Percentiles rank a stretch among this genome's conserved stretches.
phyloP scores from a whole-genome alignment of 1,140 invertebrate species.

The Aphelenchoides besseyi region DNA sequence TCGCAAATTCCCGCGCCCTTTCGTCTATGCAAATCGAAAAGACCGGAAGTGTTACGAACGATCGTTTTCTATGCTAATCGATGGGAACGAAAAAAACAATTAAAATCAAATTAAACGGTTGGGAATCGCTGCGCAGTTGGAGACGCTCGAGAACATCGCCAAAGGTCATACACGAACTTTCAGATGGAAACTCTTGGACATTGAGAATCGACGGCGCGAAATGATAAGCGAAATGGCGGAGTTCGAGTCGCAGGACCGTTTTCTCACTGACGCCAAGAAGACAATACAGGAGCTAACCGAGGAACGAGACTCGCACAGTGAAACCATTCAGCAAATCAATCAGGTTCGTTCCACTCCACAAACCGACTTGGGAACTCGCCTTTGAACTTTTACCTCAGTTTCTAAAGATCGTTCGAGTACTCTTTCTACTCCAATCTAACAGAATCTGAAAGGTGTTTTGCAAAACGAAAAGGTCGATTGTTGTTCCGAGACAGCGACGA shows the following conservation, averaged over 20 bases:
- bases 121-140: not conserved
- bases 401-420: too few species aligned
- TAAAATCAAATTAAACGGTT: not conserved
- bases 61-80: too few species aligned
- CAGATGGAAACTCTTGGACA: slow-evolving; percentile 8
- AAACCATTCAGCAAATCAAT: slow-evolving; percentile 40
- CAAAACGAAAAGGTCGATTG: too few species aligned
- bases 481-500: too few species aligned
- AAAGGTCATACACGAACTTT: not conserved
- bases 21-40: too few species aligned
- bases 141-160: not conserved
- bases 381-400: too few species aligned
- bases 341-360: slow-evolving; percentile 28
- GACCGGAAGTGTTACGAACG: too few species aligned
- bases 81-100: too few species aligned
- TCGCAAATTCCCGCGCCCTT: too few species aligned
- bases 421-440: too few species aligned
- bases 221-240: not conserved
- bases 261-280: slow-evolving; percentile 14
- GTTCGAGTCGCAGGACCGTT: slow-evolving; percentile 4
- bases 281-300: slow-evolving; percentile 34
- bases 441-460: too few species aligned
- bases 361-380: too few species aligned
- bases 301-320: slow-evolving; percentile 32
- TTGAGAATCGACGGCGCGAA: not conserved